These are phyloP conservation scores for Amiota minor DNA, from an alignment of 2,888 invertebrate genomes.

Conservation along the genomic window DNA sequence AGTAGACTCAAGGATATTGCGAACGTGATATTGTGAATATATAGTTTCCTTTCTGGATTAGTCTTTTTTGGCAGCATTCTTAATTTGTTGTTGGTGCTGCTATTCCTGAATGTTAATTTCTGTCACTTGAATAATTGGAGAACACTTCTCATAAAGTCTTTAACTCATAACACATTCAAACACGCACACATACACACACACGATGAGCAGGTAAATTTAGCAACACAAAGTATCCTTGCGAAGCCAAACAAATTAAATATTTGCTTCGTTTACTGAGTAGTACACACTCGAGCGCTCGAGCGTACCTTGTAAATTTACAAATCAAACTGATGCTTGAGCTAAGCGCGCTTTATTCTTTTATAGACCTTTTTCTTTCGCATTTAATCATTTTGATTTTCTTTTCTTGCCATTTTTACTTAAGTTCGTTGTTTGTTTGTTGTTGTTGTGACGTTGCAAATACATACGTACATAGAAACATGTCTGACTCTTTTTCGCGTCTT, in stretches of 20 bases:
- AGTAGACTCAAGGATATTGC: slow-evolving; percentile 48
- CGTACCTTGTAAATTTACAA: slow-evolving; percentile 73
- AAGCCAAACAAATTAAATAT: neutral
- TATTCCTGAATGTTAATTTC: neutral
- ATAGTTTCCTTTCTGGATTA: slow-evolving; percentile 51
- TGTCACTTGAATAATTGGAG: slow-evolving; percentile 1
- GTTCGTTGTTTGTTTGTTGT: slow-evolving; percentile 35
- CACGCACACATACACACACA: slow-evolving; percentile 39
- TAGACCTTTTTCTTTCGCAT: slow-evolving; percentile 68
- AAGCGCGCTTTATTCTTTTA: slow-evolving; percentile 72
- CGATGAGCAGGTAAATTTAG: slow-evolving; percentile 25
- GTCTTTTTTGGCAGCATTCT: slow-evolving; percentile 55
- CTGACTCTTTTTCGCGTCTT: slow-evolving; percentile 1
- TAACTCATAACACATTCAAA: slow-evolving; percentile 13
- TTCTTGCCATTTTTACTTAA: slow-evolving; percentile 38
- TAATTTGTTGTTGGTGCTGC: slow-evolving; percentile 32
- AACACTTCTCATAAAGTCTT: slow-evolving; percentile 24
- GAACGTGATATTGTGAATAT: slow-evolving; percentile 42
- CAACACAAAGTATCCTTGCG: slow-evolving; percentile 26
- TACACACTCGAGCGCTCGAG: slow-evolving; percentile 36
- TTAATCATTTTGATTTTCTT: slow-evolving; percentile 60
- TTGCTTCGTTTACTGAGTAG: slow-evolving; percentile 24
- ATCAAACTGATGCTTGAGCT: slow-evolving; percentile 75
- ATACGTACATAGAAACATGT: too few species aligned
- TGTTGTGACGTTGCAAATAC: slow-evolving; percentile 31